phyloP scores from a whole-genome alignment of 2,888 invertebrate species.

The Aricia artaxerxes region DNA sequence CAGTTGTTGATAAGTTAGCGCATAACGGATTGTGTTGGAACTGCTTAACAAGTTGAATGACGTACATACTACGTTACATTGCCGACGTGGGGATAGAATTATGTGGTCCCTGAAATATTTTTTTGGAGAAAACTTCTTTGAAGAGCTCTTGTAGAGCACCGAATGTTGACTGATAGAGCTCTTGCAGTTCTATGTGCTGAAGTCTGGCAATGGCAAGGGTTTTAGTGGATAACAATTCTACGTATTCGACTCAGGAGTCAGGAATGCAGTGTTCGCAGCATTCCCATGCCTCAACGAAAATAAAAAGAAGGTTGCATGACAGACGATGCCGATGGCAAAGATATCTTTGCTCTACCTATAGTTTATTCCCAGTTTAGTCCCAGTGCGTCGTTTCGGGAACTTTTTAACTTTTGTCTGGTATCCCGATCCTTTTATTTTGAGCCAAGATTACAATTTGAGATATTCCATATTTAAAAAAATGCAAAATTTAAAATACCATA shows the following conservation, averaged over 20 bases:
- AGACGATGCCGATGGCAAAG: too few species aligned
- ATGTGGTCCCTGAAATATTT: not conserved
- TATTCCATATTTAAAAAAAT: too few species aligned
- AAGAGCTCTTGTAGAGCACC: not conserved
- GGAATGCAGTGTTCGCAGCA: not conserved
- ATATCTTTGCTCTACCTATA: too few species aligned
- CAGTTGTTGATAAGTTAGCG: slow-evolving; percentile 44
- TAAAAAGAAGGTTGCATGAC: too few species aligned
- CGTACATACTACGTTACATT: not conserved
- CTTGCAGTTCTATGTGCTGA: not conserved
- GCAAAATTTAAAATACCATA: too few species aligned
- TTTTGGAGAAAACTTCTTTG: not conserved
- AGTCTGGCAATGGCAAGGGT: not conserved
- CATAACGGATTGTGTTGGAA: slow-evolving; percentile 39
- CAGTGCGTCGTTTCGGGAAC: too few species aligned
- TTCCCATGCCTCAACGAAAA: not conserved
- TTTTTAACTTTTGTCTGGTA: too few species aligned
- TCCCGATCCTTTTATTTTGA: too few species aligned
- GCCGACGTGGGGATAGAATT: not conserved
- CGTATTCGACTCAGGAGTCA: not conserved
- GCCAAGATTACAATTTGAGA: too few species aligned
- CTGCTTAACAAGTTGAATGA: not conserved
- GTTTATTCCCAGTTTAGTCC: too few species aligned
- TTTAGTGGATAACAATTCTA: not conserved
- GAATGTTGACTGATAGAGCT: not conserved